Evolutionary conservation across 2,797 vertebrate species (phyloP).

Genomic region (Clarias laeviceps): DNA sequence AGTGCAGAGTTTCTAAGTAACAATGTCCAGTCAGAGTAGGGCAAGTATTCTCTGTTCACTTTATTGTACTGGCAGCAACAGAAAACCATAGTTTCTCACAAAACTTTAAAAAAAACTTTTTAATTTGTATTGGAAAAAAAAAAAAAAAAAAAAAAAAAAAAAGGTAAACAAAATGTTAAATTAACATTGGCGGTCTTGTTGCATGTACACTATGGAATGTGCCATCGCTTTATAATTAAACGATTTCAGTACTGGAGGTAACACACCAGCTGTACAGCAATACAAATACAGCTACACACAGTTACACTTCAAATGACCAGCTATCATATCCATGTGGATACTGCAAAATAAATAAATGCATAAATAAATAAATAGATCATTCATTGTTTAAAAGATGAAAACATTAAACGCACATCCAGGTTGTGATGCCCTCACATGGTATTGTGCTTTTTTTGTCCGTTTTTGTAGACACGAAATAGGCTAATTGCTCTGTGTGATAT

Average conservation of each 20-base stretch:
- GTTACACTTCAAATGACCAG: conserved; percentile 65
- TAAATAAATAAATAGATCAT: conserved; percentile 54
- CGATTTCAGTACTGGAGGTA: conserved; percentile 28
- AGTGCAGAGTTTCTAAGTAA: conserved; percentile 43
- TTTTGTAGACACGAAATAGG: conserved; percentile 40
- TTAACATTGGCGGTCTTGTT: conserved; percentile 65
- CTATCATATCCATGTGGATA: conserved; percentile 63
- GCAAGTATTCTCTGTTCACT: conserved; percentile 60
- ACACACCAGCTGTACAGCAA: conserved; percentile 65
- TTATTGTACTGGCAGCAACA: conserved; percentile 80
- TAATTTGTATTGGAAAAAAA: conserved; percentile 65
- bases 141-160: conserved; percentile 57
- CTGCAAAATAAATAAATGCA: conserved; percentile 71
- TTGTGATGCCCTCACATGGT: conserved; percentile 49
- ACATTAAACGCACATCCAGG: conserved; percentile 48
- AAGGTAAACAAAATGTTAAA: conserved; percentile 28
- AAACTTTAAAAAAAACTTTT: conserved; percentile 75
- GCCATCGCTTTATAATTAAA: conserved; percentile 58
- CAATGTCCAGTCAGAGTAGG: conserved; percentile 20
- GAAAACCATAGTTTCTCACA: conserved; percentile 75
- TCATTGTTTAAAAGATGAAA: conserved; percentile 52
- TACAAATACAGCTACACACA: conserved; percentile 68
- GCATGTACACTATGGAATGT: conserved; percentile 65
- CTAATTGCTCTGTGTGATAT: conserved; percentile 36
- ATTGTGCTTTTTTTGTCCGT: conserved; percentile 26